phyloP scores from a whole-genome alignment of 1,140 invertebrate species.

The Proctacanthus coquilletti region DNA sequence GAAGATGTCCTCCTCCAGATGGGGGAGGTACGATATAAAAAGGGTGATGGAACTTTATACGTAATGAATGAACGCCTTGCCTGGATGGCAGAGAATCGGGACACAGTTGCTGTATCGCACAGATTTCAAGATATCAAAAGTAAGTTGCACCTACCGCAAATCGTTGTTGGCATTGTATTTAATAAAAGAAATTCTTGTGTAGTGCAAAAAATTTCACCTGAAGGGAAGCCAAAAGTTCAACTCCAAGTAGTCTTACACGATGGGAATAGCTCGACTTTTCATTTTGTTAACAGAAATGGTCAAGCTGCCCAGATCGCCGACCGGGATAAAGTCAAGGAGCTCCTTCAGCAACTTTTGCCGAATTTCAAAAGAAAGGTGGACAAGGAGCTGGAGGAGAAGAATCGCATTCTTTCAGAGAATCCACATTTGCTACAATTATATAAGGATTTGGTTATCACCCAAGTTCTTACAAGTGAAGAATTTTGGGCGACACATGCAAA shows the following conservation, averaged over 20 bases:
- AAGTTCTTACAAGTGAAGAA: slow-evolving; percentile 87
- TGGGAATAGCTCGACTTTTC: slow-evolving; percentile 89
- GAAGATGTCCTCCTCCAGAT: slow-evolving; percentile 91
- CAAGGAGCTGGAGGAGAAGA: slow-evolving; percentile 83
- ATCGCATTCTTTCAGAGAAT: slow-evolving; percentile 67
- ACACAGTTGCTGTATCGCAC: slow-evolving; percentile 82
- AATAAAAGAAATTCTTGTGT: no score
- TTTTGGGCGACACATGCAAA: slow-evolving; percentile 87
- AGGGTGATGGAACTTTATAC: slow-evolving; percentile 89
- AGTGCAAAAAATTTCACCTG: slow-evolving; percentile 98
- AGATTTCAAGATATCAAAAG: slow-evolving; percentile 93
- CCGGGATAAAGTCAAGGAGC: slow-evolving; percentile 84
- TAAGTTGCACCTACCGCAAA: slow-evolving; percentile 41
- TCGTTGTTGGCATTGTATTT: no score
- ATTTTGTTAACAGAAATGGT: slow-evolving; percentile 84
- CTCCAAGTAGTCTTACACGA: slow-evolving; percentile 94
- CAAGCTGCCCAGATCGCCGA: slow-evolving; percentile 71
- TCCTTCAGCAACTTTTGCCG: slow-evolving; percentile 81
- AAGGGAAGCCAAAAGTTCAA: slow-evolving; percentile 95
- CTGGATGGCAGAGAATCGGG: slow-evolving; percentile 87
- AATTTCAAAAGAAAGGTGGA: slow-evolving; percentile 91
- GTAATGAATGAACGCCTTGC: slow-evolving; percentile 89
- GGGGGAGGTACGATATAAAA: slow-evolving; percentile 84
- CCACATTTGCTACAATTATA: slow-evolving; percentile 71
- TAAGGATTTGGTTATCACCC: slow-evolving; percentile 84